Percentiles rank a stretch among this genome's conserved stretches.
Evolutionary conservation across 2,113 vertebrate species (phyloP).

Genomic region (Peromyscus leucopus): DNA sequence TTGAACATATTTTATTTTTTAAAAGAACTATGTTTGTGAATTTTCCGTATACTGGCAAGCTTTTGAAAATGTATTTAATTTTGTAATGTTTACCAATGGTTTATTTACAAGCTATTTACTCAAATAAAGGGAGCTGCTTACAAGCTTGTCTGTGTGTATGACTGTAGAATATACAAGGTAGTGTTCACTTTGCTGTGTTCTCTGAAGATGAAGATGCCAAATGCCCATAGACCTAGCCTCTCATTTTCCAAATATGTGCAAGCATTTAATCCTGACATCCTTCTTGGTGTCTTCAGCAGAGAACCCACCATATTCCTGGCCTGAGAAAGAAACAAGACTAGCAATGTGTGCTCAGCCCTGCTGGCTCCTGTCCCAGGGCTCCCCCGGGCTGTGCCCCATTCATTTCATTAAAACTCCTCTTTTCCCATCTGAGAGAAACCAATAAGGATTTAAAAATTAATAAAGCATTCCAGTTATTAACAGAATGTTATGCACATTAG

Average conservation of each 20-base stretch:
- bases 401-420: neutral
- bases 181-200: neutral
- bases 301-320: neutral
- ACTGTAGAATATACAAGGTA: constrained; percentile 11
- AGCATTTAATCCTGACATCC: neutral
- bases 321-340: neutral
- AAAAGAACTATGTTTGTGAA: constrained; percentile 89
- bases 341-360: neutral
- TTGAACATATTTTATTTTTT: constrained; percentile 92
- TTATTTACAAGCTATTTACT: constrained; percentile 92
- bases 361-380: neutral
- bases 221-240: rapidly evolving
- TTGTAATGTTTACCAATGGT: constrained; percentile 91
- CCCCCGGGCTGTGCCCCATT: neutral
- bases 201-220: neutral
- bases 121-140: constrained; percentile 91
- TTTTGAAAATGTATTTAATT: constrained; percentile 92
- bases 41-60: constrained; percentile 91
- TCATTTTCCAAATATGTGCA: neutral
- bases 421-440: neutral
- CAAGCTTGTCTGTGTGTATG: constrained; percentile 80
- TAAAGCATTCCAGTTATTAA: neutral
- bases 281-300: neutral
- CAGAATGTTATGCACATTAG: neutral
- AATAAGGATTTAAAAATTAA: constrained; percentile 14